These are phyloP conservation scores for Telenomus remus DNA, from an alignment of 1,140 invertebrate genomes.

Conservation along the genomic window DNA sequence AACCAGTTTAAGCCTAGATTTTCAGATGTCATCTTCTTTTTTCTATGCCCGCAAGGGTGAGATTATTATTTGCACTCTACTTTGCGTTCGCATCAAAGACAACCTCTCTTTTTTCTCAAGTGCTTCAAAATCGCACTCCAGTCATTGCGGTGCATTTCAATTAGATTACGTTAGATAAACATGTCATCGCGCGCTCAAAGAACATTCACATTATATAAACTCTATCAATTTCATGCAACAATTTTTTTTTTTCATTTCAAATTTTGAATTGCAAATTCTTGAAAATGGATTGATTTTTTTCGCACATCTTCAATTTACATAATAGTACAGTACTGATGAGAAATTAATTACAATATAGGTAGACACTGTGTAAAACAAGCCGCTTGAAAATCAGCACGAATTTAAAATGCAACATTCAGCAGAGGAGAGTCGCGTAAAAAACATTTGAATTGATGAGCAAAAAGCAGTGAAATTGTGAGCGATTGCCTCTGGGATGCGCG, in stretches of 20 bases:
- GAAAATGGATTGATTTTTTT: conserved; percentile 18
- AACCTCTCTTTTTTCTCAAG: no score
- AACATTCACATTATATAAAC: no score
- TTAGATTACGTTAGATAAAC: no score
- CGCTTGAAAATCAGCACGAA: conserved; percentile 26
- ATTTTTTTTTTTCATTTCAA: no score
- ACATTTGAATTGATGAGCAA: conserved; percentile 68
- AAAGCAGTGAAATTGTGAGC: conserved; percentile 67
- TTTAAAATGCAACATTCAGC: conserved; percentile 12
- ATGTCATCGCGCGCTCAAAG: no score
- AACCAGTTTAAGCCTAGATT: conserved; percentile 60
- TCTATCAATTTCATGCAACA: no score
- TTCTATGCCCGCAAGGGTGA: conserved; percentile 9
- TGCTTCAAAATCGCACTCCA: no score
- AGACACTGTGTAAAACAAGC: conserved; percentile 24
- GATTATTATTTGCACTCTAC: conserved; percentile 11
- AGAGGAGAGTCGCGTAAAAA: conserved; percentile 25
- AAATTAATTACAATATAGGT: conserved; percentile 36
- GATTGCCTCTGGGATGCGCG: conserved; percentile 57
- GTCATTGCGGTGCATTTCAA: no score
- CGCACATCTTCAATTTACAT: conserved; percentile 23
- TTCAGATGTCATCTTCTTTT: conserved; percentile 20
- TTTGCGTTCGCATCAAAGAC: background rate
- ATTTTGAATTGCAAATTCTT: no score
- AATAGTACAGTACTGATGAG: conserved; percentile 12